Evolutionary conservation across 2,888 invertebrate genomes (phyloP), one percentile per base, ranked within the genome.

Genomic region (Aethes cnicana): DNA sequence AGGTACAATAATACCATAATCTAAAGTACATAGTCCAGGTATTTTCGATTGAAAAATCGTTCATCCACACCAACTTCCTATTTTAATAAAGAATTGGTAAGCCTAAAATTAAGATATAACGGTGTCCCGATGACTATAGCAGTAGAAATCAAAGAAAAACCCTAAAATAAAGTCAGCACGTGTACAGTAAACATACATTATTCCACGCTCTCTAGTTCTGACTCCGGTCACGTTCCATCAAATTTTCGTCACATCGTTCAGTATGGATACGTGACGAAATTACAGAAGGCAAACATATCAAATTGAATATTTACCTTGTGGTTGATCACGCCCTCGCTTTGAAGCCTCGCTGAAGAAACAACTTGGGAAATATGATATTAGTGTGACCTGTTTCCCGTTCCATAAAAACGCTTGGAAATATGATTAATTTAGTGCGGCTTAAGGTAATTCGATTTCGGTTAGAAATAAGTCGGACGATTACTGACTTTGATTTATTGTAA

Each of bases 191-290:
- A 33, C 17, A 28, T 44, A 26, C 7, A 43, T 23, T 48, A 37
- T 25, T 20, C 9, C 9, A 23, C 16, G 3, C 25, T 9, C 28
- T 16, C 18, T 16, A 16, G 5, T 39, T 47, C 6, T 21, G 5
- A 58, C 48, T 54, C 57, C 18, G 7, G 35, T 49, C 59, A 59
- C 58, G 57, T 56, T 35, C 39, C 32, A 43, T 53, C 43, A 54
- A 59, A 58, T 56, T 59, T 59, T 59, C 54, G 53, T 56, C 56
- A 57, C 53, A 53, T 46, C 55, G 54, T 57, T 59, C 59, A 55
- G 42, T 43, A 47, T 47, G 35, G 43, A 18, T 11, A 49, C 59
- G 59, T 59, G 59, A 59, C 30, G 12, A 47, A 42, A 39, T 53
- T 55, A 36, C 55, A 47, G 26, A 53, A 49, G 54, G 41, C 47